Evolutionary conservation across 2,888 invertebrate species (phyloP), one percentile per base, ranked within the genome.

Genomic region (Perizoma flavofasciatum): DNA sequence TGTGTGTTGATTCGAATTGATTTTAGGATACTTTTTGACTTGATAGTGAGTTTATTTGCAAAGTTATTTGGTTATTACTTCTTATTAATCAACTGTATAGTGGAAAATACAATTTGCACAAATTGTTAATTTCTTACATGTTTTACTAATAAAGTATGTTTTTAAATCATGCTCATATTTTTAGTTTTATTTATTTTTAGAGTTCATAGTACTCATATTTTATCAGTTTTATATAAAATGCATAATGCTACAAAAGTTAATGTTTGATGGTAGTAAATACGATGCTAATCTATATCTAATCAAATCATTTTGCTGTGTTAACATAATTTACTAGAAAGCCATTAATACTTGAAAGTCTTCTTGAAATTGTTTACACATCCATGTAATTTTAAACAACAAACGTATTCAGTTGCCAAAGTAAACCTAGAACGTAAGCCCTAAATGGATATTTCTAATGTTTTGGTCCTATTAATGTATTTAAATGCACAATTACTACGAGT

Each of bases 101-200:
- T 47, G 49, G n/a, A 33, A 63, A 65, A 62, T 45, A 63, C 61
- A 61, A 66, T 59, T 52, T 63, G 66, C 66, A 66, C 65, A 66
- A 65, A 55, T 66, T 61, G 66, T 56, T 59, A 44, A 51, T 63
- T 61, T 65, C 57, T 54, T 58, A 61, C 22, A 50, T 58, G 56
- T 61, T 64, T 64, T 65, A 69, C 61, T 66, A 66, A 66, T 69
- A 66, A 69, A 69, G 59, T 66, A 61, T 67, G 48, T 63, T 57
- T 59, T 58, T 61, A 39, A 63, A 59, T 59, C 55, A 52, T 52
- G 45, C 46, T 50, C 43, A 60, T 62, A 56, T 44, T 11, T 56
- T 59, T 58, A 56, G 49, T 62, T 59, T 49, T 63, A 65, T 59
- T 66, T 61, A 59, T 54, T 58, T 61, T 39, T 55, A 48, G 51